These are phyloP conservation scores for Acanthosepion esculentum DNA, from an alignment of 2,888 invertebrate species.

Conservation along the genomic window DNA sequence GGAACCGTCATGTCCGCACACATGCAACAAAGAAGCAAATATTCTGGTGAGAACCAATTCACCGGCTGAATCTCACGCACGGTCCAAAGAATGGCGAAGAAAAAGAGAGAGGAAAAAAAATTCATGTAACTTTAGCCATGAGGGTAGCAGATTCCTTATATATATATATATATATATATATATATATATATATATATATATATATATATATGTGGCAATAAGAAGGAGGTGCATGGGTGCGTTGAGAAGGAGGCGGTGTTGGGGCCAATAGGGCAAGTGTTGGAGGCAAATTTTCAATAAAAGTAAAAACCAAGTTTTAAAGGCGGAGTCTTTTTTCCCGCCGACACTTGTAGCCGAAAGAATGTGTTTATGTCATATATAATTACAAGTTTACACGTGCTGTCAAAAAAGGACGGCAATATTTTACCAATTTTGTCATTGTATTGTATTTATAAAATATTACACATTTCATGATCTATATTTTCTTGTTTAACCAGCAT, in stretches of 20 bases:
- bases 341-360: not conserved
- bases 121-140: constrained; percentile 8
- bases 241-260: not conserved
- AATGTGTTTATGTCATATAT: not conserved
- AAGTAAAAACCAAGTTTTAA: not conserved
- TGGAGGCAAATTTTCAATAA: not conserved
- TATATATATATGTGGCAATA: not conserved
- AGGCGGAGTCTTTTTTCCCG: too few species aligned
- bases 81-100: constrained; percentile 12
- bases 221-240: not conserved
- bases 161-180: not conserved
- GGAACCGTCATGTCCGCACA: not conserved
- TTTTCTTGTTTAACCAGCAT: too few species aligned
- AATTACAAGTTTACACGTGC: too few species aligned
- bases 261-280: not conserved
- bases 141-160: constrained; percentile 15
- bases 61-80: constrained; percentile 20
- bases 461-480: too few species aligned
- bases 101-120: not conserved
- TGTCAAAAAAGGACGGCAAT: too few species aligned
- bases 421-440: too few species aligned
- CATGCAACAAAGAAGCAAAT: not conserved
- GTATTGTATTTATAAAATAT: too few species aligned
- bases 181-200: not conserved
- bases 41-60: constrained; percentile 9